Evolutionary conservation across 2,797 vertebrate species (phyloP).

Genomic region (Prionace glauca): DNA sequence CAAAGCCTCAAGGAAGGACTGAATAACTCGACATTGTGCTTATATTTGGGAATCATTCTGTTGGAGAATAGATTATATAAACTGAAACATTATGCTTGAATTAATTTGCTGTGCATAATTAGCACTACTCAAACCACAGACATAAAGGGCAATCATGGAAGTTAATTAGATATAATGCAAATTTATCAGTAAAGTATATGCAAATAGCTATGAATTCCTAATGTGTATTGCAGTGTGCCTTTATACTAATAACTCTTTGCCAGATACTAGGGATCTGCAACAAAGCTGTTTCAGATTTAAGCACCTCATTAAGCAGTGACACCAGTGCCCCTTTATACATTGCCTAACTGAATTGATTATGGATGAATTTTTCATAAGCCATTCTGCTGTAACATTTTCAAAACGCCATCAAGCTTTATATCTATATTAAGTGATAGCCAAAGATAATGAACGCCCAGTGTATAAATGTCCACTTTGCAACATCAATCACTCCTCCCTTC

Average conservation of each 20-base stretch:
- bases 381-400: background rate
- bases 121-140: background rate
- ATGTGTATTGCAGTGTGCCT: background rate
- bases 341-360: background rate
- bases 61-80: background rate
- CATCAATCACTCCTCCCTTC: background rate
- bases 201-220: background rate
- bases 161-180: constrained; percentile 2
- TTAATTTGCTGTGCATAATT: constrained; percentile 3
- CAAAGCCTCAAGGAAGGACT: background rate
- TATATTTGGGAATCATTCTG: background rate
- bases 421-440: background rate
- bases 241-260: background rate
- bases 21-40: background rate
- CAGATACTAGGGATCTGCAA: background rate
- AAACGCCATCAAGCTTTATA: background rate
- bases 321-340: background rate
- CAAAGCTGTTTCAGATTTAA: background rate
- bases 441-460: background rate
- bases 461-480: background rate
- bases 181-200: background rate
- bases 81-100: background rate
- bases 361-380: background rate
- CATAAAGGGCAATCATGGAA: constrained; percentile 8
- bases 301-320: background rate